Evolutionary conservation across 2,888 invertebrate genomes (phyloP).

Genomic region (Agrotis exclamationis): DNA sequence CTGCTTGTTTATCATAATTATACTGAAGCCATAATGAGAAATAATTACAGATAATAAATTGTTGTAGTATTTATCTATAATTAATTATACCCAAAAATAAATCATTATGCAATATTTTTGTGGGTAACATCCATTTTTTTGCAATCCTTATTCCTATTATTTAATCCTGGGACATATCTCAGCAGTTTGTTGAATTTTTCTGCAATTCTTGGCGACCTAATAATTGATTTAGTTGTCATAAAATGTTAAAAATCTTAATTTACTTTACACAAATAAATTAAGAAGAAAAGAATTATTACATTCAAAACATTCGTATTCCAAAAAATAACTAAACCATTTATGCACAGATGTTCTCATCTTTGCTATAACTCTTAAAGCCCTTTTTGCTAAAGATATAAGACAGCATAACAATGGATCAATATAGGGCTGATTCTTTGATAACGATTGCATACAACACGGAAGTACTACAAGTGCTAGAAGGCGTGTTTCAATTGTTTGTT

Average conservation of each 20-base stretch:
- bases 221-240: too few species aligned
- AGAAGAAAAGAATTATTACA: too few species aligned
- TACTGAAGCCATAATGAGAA: background rate
- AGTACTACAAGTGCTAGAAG: conserved; percentile 10
- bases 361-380: background rate
- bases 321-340: too few species aligned
- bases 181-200: too few species aligned
- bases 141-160: too few species aligned
- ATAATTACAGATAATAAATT: background rate
- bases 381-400: background rate
- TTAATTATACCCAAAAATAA: background rate
- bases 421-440: conserved; percentile 25
- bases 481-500: conserved; percentile 35
- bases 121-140: background rate
- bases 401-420: conserved; percentile 31
- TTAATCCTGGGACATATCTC: too few species aligned
- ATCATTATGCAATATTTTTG: background rate
- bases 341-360: too few species aligned
- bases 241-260: too few species aligned
- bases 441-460: conserved; percentile 25
- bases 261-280: too few species aligned
- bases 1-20: background rate
- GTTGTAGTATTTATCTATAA: background rate
- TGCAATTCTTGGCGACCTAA: too few species aligned
- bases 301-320: too few species aligned